Base-by-base conservation (phyloP, 35 echinoderm and acorn worm species). In the Heliocidaris tuberculata region DNA sequence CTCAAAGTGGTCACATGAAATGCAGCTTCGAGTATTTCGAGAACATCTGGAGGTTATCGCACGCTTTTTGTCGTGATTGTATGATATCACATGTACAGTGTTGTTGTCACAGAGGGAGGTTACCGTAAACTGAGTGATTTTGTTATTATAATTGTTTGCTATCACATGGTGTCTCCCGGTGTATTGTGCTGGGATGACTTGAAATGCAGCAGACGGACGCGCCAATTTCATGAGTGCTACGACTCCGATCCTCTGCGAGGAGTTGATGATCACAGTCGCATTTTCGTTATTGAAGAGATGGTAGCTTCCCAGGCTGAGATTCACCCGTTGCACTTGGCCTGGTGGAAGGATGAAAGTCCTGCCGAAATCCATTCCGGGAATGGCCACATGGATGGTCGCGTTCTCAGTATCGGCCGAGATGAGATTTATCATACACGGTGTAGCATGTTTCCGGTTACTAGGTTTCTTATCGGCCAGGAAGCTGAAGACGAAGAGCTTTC, bases 201-300 rank as follows among this genome's bases (percentile, higher is more conserved):
- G 49, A 29, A 93, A 93, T 13, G 91, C 91, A n/a, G 91, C 91
- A 30, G 50, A 29, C 19, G 91, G 91, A 24, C 91, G 91, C 21
- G 50, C 17, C 16, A 59, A n/a, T n/a, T 30, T 11, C 48, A 93
- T 30, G 8, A 56, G 50, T 13, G 48, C 91, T 32, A 59, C 47
- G 48, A 93, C 91, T 7, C 91, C 91, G 11, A 93, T n/a, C 48
- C 31, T 30, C 30, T 13, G 0, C 21, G 91, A 48, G 50, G 91
- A 49, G 27, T 93, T 93, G 29, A 93, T 13, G 27, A 93, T 27
- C 4, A 89, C 47, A 16, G 87, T 89, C 0, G 87, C 87, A 47
- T 89, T 24, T 32, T 89, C 24, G 86, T 88, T 32, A 13, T 19
- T 30, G 30, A 47, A 47, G 24, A 89, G 87, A 35, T 89, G 2